These are phyloP conservation scores for Lithosia quadra DNA, from an alignment of 2,888 invertebrate genomes.

Conservation along the genomic window DNA sequence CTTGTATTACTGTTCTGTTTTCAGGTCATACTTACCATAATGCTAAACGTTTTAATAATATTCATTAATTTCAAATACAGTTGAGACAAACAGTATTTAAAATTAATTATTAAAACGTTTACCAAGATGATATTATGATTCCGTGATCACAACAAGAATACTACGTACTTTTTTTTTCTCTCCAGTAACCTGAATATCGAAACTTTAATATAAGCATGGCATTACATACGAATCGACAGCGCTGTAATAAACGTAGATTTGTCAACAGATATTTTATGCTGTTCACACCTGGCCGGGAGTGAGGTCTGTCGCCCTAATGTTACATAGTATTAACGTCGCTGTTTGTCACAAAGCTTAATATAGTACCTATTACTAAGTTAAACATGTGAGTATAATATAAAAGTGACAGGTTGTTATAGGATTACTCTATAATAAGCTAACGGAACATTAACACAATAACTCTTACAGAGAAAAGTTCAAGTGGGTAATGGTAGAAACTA, in stretches of 20 bases:
- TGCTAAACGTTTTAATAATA: too few species aligned
- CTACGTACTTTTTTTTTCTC: background rate
- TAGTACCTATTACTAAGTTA: background rate
- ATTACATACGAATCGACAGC: slow-evolving; percentile 43
- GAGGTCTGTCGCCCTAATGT: slow-evolving; percentile 18
- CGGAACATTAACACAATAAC: too few species aligned
- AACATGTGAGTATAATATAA: background rate
- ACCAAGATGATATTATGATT: background rate
- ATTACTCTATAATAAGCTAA: background rate
- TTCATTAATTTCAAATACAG: too few species aligned
- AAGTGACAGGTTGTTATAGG: background rate
- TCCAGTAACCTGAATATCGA: background rate
- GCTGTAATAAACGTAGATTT: slow-evolving; percentile 40
- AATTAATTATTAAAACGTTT: background rate
- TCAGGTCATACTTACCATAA: too few species aligned
- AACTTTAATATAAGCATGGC: slow-evolving; percentile 30
- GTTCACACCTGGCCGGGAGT: slow-evolving; percentile 33
- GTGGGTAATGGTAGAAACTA: too few species aligned
- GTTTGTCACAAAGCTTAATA: slow-evolving; percentile 4
- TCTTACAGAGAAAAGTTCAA: too few species aligned
- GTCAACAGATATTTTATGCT: slow-evolving; percentile 33
- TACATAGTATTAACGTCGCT: slow-evolving; percentile 16
- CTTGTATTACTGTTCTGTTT: background rate
- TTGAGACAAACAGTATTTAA: too few species aligned
- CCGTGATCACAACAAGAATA: background rate